These are phyloP conservation scores for Lepidotrigona ventralis DNA, from an alignment of 1,140 invertebrate genomes.

Conservation along the genomic window DNA sequence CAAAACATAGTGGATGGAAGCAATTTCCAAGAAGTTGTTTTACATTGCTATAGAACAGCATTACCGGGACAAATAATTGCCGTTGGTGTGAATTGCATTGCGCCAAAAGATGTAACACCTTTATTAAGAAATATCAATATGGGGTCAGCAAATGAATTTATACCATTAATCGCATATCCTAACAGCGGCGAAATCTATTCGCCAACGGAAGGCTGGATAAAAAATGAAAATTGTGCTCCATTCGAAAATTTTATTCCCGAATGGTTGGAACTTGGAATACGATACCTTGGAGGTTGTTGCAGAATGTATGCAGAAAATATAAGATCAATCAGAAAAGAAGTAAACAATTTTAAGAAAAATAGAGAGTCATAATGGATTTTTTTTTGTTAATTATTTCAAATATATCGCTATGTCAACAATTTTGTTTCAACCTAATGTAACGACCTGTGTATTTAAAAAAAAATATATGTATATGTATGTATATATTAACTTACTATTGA, in stretches of 20 bases:
- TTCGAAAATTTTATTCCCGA: slow-evolving; percentile 83
- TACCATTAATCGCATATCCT: slow-evolving; percentile 86
- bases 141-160: slow-evolving; percentile 48
- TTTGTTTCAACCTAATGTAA: neutral
- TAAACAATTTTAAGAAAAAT: slow-evolving; percentile 66
- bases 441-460: neutral
- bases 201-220: slow-evolving; percentile 81
- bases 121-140: slow-evolving; percentile 81
- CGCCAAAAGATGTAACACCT: slow-evolving; percentile 81
- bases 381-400: neutral
- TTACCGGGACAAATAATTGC: slow-evolving; percentile 85
- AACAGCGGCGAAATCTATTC: slow-evolving; percentile 86
- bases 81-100: slow-evolving; percentile 93
- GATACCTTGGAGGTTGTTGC: slow-evolving; percentile 91
- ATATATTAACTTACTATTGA: neutral
- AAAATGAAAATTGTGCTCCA: slow-evolving; percentile 76
- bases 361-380: slow-evolving; percentile 3
- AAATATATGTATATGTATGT: neutral
- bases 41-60: slow-evolving; percentile 83
- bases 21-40: slow-evolving; percentile 83
- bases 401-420: neutral
- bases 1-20: slow-evolving; percentile 87
- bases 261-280: slow-evolving; percentile 87
- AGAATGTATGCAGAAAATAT: slow-evolving; percentile 86
- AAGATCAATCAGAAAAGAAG: slow-evolving; percentile 76